A percentile compares a stretch with the other conserved stretches of the same genome.
These are phyloP conservation scores for Acleris cristana DNA, from an alignment of 2,888 invertebrate species.

Conservation along the genomic window DNA sequence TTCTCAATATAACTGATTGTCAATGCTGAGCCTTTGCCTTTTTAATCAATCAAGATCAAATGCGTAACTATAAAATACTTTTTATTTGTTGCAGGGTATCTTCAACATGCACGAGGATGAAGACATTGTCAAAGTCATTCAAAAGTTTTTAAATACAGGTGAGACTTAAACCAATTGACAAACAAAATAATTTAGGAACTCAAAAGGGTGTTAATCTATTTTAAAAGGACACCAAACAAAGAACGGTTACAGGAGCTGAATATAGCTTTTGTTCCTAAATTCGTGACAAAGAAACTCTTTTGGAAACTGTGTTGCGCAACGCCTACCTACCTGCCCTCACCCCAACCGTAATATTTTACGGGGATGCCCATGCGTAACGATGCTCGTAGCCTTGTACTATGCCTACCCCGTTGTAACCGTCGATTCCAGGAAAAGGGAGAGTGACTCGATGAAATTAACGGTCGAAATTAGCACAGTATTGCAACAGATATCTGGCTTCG, in stretches of 20 bases:
- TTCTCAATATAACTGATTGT: constrained; percentile 58
- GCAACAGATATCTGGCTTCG: constrained; percentile 27
- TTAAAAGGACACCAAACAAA: constrained; percentile 10
- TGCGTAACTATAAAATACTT: constrained; percentile 20
- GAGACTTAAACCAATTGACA: constrained; percentile 23
- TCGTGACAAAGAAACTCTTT: constrained; percentile 36
- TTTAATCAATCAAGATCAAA: constrained; percentile 32
- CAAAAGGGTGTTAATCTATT: neutral
- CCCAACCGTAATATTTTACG: constrained; percentile 30
- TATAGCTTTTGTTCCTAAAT: constrained; percentile 28
- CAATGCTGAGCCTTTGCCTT: constrained; percentile 51
- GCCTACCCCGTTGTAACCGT: constrained; percentile 27
- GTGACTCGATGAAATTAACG: constrained; percentile 26
- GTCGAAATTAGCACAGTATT: constrained; percentile 24
- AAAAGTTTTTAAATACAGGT: constrained; percentile 53
- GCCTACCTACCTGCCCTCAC: constrained; percentile 36
- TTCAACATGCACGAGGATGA: constrained; percentile 52
- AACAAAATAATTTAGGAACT: neutral
- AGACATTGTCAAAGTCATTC: constrained; percentile 50
- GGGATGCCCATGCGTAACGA: constrained; percentile 37
- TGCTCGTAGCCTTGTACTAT: neutral
- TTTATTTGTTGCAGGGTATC: constrained; percentile 49
- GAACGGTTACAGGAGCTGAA: constrained; percentile 19
- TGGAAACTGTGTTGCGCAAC: constrained; percentile 34
- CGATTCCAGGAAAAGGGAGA: constrained; percentile 36